These are phyloP conservation scores for Drosophila silvestris DNA, from an alignment of 2,888 invertebrate genomes.

Conservation along the genomic window DNA sequence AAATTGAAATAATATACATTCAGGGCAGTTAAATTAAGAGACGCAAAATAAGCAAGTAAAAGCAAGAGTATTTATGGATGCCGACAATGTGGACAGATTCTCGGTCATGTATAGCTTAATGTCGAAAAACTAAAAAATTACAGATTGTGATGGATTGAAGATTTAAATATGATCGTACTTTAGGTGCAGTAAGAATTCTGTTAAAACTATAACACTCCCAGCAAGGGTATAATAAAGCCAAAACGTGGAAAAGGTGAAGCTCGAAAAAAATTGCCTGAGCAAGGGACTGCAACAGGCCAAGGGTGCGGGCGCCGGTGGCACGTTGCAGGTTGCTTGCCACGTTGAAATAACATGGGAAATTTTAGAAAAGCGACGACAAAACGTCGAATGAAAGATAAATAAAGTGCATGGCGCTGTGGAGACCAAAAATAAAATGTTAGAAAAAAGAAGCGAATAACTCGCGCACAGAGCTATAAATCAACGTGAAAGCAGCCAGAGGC, in stretches of 20 bases:
- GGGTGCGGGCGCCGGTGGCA: constrained; percentile 2
- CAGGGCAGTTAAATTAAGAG: constrained; percentile 21
- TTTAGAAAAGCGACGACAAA: constrained; percentile 79
- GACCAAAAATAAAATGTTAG: constrained; percentile 60
- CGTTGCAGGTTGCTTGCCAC: constrained; percentile 59
- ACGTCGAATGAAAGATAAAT: constrained; percentile 82
- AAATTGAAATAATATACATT: constrained; percentile 39
- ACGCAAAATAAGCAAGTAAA: constrained; percentile 7
- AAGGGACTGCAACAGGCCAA: constrained; percentile 9
- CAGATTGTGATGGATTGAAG: neutral
- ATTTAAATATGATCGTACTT: neutral
- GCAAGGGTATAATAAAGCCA: constrained; percentile 50
- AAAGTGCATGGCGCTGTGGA: constrained; percentile 54
- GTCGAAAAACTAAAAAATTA: neutral
- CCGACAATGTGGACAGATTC: neutral
- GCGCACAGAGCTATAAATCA: constrained; percentile 72
- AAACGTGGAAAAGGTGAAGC: constrained; percentile 53
- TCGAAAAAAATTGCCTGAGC: neutral
- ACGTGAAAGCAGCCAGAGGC: constrained; percentile 66
- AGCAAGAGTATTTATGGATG: constrained; percentile 16
- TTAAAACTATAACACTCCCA: neutral
- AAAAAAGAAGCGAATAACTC: constrained; percentile 53
- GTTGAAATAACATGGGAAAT: constrained; percentile 76
- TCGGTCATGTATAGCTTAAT: neutral
- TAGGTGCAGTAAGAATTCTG: neutral